Percentiles rank a stretch among this genome's conserved stretches.
Conservation (phyloP, 2,797 vertebrate species). For the Sparus aurata region DNA sequence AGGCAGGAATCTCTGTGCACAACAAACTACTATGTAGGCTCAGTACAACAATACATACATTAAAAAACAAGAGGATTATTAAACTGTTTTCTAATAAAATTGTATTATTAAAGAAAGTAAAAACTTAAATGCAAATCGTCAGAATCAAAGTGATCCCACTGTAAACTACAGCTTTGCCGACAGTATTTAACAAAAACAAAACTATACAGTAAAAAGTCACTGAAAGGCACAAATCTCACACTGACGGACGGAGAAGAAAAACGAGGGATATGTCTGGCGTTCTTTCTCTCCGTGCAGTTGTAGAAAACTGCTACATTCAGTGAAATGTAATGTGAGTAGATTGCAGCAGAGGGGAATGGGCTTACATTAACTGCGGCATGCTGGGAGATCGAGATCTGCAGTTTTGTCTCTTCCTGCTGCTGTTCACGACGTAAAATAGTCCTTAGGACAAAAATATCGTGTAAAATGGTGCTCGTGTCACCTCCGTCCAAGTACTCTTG, state of each 20-base stretch:
- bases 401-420: conserved; percentile 6
- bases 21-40: conserved; percentile 34
- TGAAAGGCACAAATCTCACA: conserved; percentile 28
- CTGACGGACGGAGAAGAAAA: neutral
- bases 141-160: conserved; percentile 55
- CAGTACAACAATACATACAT: conserved; percentile 43
- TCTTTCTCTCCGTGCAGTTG: conserved; percentile 10
- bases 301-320: conserved; percentile 29
- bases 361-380: neutral
- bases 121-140: conserved; percentile 2
- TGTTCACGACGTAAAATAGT: conserved; percentile 9
- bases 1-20: conserved; percentile 29
- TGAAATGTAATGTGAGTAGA: conserved; percentile 10
- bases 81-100: neutral
- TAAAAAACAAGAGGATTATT: conserved; percentile 2
- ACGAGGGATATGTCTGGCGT: conserved; percentile 2
- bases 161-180: conserved; percentile 63
- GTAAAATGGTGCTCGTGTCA: conserved; percentile 20
- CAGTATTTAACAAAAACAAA: conserved; percentile 36
- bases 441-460: neutral
- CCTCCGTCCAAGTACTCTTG: neutral
- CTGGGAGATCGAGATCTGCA: conserved; percentile 13
- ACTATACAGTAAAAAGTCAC: conserved; percentile 43
- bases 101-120: neutral
- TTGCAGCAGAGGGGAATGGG: conserved; percentile 3